Base-by-base conservation (phyloP, 2,113 vertebrate species). In the Lathamus discolor region DNA sequence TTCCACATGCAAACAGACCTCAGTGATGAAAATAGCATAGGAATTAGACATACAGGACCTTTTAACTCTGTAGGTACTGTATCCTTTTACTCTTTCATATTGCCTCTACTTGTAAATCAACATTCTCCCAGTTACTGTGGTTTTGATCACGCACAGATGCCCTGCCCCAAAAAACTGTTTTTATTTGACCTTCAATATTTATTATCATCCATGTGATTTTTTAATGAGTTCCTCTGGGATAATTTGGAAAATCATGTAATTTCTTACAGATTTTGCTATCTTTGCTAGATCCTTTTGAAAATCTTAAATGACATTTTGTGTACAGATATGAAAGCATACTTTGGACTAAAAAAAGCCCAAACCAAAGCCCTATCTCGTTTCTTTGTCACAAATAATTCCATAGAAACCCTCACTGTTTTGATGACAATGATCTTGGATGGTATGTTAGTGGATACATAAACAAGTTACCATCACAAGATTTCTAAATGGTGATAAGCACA, bases 1-100 rank as follows among this genome's bases (percentile, higher is more conserved):
- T 95, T 96, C 79, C 88, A 83, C 33, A 69, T 22, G 86, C 92
- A 93, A 94, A 93, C 83, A 95, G 94, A 95, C 95, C 70, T 86
- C 87, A 89, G 68, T 39, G 75, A 95, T 63, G 80, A 88, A 97
- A 96, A 93, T 33, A 94, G 92, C 81, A 91, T 8, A 85, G 75
- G 91, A 93, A 86, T 88, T 87, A 72, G 74, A 87, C 6, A 7
- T 76, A 88, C 35, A 96, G 63, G 33, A 59, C 59, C 59, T 93
- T 95, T 95, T 96, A 95, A 96, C 79, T 89, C 70, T 48, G 43
- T 92, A 93, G 31, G 44, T 76, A 57, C 75, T 64, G 49, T 51
- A 43, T 33, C 8, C 29, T 78, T 86, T 51, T 51, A 84, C 61
- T 93, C n/a, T 75, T 93, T 83, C 74, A 46, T 66, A 35, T 25